A percentile compares a stretch with the other conserved stretches of the same genome.
These are phyloP conservation scores for Anolis apletophallus DNA, from an alignment of 2,797 vertebrate genomes.

Conservation along the genomic window DNA sequence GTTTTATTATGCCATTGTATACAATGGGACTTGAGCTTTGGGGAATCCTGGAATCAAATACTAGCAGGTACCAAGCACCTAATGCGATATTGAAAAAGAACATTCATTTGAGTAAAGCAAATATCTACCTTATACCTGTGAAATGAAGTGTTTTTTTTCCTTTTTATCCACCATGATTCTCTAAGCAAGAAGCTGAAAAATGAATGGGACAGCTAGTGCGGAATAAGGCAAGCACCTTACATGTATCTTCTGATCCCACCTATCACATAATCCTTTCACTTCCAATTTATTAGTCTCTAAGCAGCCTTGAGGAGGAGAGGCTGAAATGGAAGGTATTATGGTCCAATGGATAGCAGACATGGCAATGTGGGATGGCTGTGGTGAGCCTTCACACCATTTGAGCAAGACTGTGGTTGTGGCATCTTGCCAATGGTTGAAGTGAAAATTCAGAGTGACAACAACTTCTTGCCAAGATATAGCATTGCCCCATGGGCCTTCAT, in stretches of 20 bases:
- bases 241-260: constrained; percentile 44
- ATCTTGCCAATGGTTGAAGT: constrained; percentile 44
- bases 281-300: constrained; percentile 28
- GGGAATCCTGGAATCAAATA: too few species aligned
- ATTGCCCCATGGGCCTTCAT: constrained; percentile 51
- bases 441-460: constrained; percentile 55
- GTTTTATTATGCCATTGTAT: too few species aligned
- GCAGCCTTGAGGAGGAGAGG: constrained; percentile 25
- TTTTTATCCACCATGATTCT: neutral
- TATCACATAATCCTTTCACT: constrained; percentile 7
- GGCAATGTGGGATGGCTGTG: neutral
- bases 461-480: constrained; percentile 58
- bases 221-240: constrained; percentile 13
- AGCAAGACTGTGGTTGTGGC: constrained; percentile 55
- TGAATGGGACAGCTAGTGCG: neutral
- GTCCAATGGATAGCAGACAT: constrained; percentile 29
- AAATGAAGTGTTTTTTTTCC: too few species aligned
- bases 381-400: constrained; percentile 43
- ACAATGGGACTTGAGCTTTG: too few species aligned
- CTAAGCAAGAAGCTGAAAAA: constrained; percentile 21
- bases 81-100: neutral
- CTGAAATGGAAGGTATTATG: constrained; percentile 54
- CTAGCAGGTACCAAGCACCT: too few species aligned
- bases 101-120: neutral
- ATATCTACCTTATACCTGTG: neutral